phyloP scores from a whole-genome alignment of 1,140 invertebrate species.

The Mycetomoellerius zeteki region DNA sequence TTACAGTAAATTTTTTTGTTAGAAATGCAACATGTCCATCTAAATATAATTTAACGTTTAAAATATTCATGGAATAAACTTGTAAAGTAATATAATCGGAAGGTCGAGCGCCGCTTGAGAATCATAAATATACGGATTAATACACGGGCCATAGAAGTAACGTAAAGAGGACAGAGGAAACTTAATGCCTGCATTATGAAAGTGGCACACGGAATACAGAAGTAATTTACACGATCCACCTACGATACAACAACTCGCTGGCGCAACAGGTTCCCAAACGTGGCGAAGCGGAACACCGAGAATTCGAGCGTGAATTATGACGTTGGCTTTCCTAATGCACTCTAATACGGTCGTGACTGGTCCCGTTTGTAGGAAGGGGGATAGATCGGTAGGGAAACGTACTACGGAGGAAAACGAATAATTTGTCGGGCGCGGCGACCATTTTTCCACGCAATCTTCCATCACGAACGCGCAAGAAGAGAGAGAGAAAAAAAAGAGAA shows the following conservation, averaged over 20 bases:
- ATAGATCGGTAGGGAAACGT: background rate
- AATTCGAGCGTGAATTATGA: conserved; percentile 72
- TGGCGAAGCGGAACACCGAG: conserved; percentile 53
- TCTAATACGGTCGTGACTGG: conserved; percentile 62
- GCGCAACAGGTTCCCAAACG: conserved; percentile 57
- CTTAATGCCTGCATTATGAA: conserved; percentile 45
- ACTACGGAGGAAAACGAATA: conserved; percentile 47
- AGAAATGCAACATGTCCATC: background rate
- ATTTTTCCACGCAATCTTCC: conserved; percentile 69
- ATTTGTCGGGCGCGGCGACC: conserved; percentile 61
- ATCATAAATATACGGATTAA: conserved; percentile 59
- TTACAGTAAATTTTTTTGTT: background rate
- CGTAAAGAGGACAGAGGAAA: conserved; percentile 46
- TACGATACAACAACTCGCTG: conserved; percentile 37
- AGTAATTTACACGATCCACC: conserved; percentile 62
- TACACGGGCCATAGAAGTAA: background rate
- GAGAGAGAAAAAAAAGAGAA: background rate
- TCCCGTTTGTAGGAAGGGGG: conserved; percentile 18
- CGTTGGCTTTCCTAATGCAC: conserved; percentile 64
- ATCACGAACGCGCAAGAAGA: conserved; percentile 13
- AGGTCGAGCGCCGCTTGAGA: background rate
- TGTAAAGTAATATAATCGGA: conserved; percentile 44
- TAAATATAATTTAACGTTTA: conserved; percentile 31
- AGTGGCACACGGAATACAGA: conserved; percentile 59
- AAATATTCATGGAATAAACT: conserved; percentile 45